Percentiles rank a stretch among this genome's conserved stretches.
These are phyloP conservation scores for Semotilus atromaculatus DNA, from an alignment of 2,797 vertebrate genomes.

Conservation along the genomic window DNA sequence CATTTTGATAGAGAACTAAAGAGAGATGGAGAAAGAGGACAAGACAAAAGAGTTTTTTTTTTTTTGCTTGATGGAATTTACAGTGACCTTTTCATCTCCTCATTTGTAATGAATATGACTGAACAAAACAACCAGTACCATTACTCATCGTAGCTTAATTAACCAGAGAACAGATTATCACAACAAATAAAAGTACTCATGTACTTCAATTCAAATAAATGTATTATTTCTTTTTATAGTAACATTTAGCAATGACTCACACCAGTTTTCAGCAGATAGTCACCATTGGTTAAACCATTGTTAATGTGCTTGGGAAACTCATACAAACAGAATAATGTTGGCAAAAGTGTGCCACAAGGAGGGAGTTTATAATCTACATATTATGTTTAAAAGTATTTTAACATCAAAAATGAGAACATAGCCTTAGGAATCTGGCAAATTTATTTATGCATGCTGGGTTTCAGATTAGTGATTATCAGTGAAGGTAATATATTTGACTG, in stretches of 20 bases:
- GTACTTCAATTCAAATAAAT: background rate
- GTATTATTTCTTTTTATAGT: background rate
- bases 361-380: background rate
- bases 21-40: background rate
- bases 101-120: conserved; percentile 1
- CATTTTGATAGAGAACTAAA: conserved; percentile 16
- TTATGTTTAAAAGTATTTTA: background rate
- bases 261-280: background rate
- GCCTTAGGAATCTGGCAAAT: background rate
- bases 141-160: background rate
- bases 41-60: conserved; percentile 4
- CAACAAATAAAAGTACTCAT: background rate
- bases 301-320: background rate
- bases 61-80: background rate
- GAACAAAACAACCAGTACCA: background rate
- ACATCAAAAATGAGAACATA: background rate
- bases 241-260: background rate
- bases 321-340: background rate
- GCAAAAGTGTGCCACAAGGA: background rate
- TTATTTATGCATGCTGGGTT: background rate
- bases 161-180: background rate
- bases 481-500: background rate
- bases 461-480: background rate
- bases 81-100: conserved; percentile 8
- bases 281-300: background rate